Evolutionary conservation across 2,888 invertebrate species (phyloP), one percentile per base, ranked within the genome.

Genomic region (Allacma fusca): DNA sequence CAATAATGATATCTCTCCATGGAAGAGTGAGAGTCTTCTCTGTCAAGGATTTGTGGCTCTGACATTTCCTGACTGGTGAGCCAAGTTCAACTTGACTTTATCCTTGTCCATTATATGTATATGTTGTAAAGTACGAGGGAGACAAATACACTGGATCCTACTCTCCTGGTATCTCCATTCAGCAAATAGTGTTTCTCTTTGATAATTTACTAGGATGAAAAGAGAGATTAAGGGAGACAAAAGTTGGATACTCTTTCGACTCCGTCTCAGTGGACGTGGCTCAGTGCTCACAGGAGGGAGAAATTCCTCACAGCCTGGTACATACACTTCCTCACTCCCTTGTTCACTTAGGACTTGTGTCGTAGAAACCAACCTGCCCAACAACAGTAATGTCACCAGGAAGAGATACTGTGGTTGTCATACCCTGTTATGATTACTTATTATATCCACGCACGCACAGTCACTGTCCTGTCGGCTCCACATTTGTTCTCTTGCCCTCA

Each of bases 121-220:
- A 40, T 13, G 23, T 21, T 29, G 29, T n/a, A 21, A 34, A 21
- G 23, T 29, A 68, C n/a, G n/a, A 68, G 19, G 29, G 23, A 40
- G 68, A 68, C 34, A 34, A 21, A 28, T 34, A 26, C 21, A 26
- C 26, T 26, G 21, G 9, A n/a, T 29, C 68, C 40, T 26, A 26
- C 16, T 29, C 68, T 68, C 68, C 68, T 29, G 40, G 23, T 40
- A 40, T 68, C 68, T 68, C 68, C 21, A 68, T 21, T 28, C 21
- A 24, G 73, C 64, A 40, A 59, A 28, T 50, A 70, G 65, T 78
- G 78, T 78, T 78, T 76, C 78, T 40, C 76, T 78, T 72, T 76
- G 78, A 78, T 78, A 78, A 78, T 78, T 76, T 76, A 78, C 59
- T 70, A 76, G 68, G 76, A 78, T 78, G 78, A 76, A 76, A 62